Evolutionary conservation across 2,888 invertebrate genomes (phyloP).

Genomic region (Caenorhabditis uteleia): DNA sequence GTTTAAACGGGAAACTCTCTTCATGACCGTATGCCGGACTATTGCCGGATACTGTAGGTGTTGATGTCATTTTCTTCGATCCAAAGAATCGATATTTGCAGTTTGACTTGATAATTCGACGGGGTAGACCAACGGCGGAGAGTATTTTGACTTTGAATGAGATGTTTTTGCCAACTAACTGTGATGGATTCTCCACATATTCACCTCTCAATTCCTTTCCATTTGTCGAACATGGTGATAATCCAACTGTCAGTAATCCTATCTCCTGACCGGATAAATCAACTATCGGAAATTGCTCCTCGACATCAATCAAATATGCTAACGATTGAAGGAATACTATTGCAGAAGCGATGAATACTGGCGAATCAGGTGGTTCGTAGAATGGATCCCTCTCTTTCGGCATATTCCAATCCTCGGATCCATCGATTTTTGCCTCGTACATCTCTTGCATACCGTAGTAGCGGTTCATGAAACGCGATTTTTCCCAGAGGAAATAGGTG

Average conservation of each 20-base stretch:
- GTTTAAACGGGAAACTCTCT: slow-evolving; percentile 71
- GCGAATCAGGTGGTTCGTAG: slow-evolving; percentile 72
- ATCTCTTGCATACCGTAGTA: slow-evolving; percentile 75
- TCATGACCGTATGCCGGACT: slow-evolving; percentile 73
- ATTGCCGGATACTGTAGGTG: slow-evolving; percentile 69
- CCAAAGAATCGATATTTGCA: slow-evolving; percentile 73
- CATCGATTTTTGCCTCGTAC: slow-evolving; percentile 73
- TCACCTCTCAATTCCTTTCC: slow-evolving; percentile 73
- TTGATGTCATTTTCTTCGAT: slow-evolving; percentile 61
- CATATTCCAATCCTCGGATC: slow-evolving; percentile 72
- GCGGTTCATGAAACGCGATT: slow-evolving; percentile 73
- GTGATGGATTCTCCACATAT: slow-evolving; percentile 73
- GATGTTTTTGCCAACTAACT: slow-evolving; percentile 72
- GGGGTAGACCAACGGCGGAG: slow-evolving; percentile 73
- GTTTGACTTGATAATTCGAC: slow-evolving; percentile 71
- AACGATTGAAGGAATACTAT: slow-evolving; percentile 74
- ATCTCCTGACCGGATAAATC: slow-evolving; percentile 71
- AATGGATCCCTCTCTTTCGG: slow-evolving; percentile 74
- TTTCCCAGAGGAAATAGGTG: slow-evolving; percentile 74
- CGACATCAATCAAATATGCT: slow-evolving; percentile 73
- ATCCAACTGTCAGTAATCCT: slow-evolving; percentile 71
- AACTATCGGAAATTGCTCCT: slow-evolving; percentile 73
- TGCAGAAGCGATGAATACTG: slow-evolving; percentile 73
- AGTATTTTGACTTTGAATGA: slow-evolving; percentile 73
- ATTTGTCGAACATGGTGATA: slow-evolving; percentile 73